Evolutionary conservation across 2,888 invertebrate species (phyloP).

Genomic region (Polydrusus cervinus): DNA sequence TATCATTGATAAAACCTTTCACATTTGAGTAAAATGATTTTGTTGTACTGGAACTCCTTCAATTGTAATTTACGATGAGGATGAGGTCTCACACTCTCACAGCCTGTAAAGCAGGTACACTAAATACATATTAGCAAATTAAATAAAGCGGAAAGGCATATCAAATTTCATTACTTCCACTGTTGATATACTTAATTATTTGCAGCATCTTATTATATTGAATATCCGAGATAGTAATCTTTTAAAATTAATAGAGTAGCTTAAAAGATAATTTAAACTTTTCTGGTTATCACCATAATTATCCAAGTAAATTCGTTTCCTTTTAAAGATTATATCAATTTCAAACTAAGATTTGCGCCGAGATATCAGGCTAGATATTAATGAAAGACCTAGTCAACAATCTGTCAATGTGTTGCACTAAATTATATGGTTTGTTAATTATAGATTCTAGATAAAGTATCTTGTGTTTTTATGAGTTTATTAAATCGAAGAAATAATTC

Average conservation of each 20-base stretch:
- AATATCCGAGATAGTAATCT: not conserved
- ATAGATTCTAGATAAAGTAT: not conserved
- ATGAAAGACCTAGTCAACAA: not conserved
- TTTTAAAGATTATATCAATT: constrained; percentile 2
- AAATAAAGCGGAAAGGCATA: not conserved
- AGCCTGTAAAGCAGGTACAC: too few relatives aligned
- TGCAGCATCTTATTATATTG: not conserved
- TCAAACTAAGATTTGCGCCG: not conserved
- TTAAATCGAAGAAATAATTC: not conserved
- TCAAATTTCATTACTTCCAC: not conserved
- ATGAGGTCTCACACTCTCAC: too few relatives aligned
- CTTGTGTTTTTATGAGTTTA: too few relatives aligned
- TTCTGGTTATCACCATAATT: not conserved
- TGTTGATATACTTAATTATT: not conserved
- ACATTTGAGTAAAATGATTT: too few relatives aligned
- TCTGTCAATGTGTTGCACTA: not conserved
- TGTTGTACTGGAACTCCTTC: too few relatives aligned
- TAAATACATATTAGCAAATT: too few relatives aligned
- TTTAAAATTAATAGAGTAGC: constrained; percentile 3
- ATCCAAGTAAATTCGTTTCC: not conserved
- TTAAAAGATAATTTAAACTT: not conserved
- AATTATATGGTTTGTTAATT: not conserved
- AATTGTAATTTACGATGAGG: too few relatives aligned
- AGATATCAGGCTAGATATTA: not conserved
- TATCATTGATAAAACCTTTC: too few relatives aligned